These are phyloP conservation scores for Slavum lentiscoides DNA, from an alignment of 2,888 invertebrate species.

Conservation along the genomic window DNA sequence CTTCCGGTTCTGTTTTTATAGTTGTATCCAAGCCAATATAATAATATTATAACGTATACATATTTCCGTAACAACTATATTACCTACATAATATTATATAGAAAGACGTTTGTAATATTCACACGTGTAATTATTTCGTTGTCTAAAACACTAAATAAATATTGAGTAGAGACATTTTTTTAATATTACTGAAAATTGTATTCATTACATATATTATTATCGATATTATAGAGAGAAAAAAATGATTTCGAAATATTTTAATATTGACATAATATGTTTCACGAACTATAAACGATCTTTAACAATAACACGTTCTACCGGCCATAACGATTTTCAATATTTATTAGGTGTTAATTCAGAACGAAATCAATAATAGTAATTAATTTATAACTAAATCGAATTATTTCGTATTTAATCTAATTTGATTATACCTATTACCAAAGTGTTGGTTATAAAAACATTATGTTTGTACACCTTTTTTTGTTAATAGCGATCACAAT, in stretches of 20 bases:
- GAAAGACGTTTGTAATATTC: slow-evolving; percentile 31
- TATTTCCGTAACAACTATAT: slow-evolving; percentile 34
- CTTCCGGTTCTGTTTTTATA: slow-evolving; percentile 40
- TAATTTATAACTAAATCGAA: too few species aligned
- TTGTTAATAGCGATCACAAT: too few species aligned
- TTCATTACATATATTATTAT: not conserved
- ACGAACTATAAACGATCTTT: too few species aligned
- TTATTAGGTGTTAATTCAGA: too few species aligned
- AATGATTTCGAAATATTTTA: not conserved
- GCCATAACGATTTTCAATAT: too few species aligned
- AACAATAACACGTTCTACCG: too few species aligned
- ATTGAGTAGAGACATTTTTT: slow-evolving; percentile 27
- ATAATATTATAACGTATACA: not conserved
- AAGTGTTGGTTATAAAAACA: too few species aligned
- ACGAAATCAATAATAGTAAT: too few species aligned
- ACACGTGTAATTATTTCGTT: slow-evolving; percentile 33
- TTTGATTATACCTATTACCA: too few species aligned
- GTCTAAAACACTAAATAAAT: slow-evolving; percentile 28
- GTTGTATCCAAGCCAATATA: slow-evolving; percentile 20
- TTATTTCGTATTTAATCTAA: not conserved
- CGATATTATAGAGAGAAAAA: not conserved
- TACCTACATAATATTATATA: not conserved
- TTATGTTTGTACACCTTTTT: too few species aligned
- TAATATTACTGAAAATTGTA: slow-evolving; percentile 4
- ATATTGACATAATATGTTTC: not conserved